These are phyloP conservation scores for Platysternon megacephalum DNA, from an alignment of 2,113 vertebrate species.

Conservation along the genomic window DNA sequence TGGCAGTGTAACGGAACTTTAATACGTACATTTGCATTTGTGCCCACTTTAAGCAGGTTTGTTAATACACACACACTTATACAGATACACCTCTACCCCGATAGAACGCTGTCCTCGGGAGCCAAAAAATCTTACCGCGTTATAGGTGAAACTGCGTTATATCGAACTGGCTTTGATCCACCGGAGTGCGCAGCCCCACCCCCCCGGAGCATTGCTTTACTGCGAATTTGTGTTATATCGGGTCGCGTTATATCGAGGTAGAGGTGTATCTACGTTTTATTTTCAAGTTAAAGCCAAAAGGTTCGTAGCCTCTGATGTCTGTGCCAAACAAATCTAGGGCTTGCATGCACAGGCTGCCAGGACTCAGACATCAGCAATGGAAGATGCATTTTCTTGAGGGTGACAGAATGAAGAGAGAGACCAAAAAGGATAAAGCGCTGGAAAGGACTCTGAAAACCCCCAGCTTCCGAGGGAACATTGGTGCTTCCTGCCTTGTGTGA, in stretches of 20 bases:
- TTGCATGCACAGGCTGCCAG: background rate
- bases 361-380: background rate
- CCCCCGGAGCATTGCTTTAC: no score
- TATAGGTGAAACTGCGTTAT: no score
- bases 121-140: no score
- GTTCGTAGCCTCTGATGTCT: background rate
- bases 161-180: no score
- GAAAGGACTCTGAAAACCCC: background rate
- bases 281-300: background rate
- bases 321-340: background rate
- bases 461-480: background rate
- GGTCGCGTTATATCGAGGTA: no score
- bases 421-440: background rate
- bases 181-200: no score
- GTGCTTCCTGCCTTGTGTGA: background rate
- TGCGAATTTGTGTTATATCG: no score
- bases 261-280: background rate
- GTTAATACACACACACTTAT: accelerated
- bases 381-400: background rate
- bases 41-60: background rate
- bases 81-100: no score
- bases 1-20: background rate
- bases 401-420: background rate
- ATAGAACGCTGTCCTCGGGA: no score
- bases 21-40: accelerated